Percentiles rank a stretch among this genome's conserved stretches.
Conservation (phyloP, 2,113 vertebrate genomes). For the Ceuthmochares aereus region DNA sequence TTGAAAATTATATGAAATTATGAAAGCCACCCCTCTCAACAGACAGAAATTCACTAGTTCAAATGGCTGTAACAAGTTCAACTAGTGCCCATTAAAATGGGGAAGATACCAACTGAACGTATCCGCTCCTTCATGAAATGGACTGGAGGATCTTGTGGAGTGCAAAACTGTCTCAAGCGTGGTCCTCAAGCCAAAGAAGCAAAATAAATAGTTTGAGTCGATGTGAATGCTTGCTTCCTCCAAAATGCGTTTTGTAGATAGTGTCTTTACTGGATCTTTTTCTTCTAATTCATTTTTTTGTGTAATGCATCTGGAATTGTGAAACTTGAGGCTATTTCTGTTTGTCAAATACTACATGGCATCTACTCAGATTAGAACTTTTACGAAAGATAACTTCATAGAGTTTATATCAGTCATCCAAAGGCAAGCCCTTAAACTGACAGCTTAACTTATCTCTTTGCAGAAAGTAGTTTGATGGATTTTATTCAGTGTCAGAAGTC, state of each 20-base stretch:
- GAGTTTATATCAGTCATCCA: neutral
- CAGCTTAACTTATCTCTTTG: neutral
- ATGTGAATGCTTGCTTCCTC: neutral
- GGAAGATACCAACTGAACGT: neutral
- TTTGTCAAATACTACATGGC: neutral
- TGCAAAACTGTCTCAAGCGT: neutral
- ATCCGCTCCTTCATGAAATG: neutral
- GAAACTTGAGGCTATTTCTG: neutral
- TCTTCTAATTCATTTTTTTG: neutral
- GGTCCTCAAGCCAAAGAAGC: neutral
- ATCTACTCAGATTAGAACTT: neutral
- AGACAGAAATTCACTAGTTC: neutral
- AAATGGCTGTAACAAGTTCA: neutral
- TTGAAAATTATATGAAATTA: neutral
- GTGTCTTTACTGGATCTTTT: neutral
- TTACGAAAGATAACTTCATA: neutral
- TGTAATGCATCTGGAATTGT: neutral
- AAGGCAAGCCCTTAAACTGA: neutral
- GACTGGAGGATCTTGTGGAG: neutral
- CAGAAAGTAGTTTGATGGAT: neutral
- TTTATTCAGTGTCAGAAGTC: neutral
- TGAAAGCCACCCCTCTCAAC: neutral
- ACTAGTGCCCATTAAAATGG: neutral
- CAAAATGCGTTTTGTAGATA: neutral
- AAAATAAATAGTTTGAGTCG: neutral